Evolutionary conservation across 2,113 vertebrate genomes (phyloP).

Genomic region (Cyanocitta stelleri): DNA sequence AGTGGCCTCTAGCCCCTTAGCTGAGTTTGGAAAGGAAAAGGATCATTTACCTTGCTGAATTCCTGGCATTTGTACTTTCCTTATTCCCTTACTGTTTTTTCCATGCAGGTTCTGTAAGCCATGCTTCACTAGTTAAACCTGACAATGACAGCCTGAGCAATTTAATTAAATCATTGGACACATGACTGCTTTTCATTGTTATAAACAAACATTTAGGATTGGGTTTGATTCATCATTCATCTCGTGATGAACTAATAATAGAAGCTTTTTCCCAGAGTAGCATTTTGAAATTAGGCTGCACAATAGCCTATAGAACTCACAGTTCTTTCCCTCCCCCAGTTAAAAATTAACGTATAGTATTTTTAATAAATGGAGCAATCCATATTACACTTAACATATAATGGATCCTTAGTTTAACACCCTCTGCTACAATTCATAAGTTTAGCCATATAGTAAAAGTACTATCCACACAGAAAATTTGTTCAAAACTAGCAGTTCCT

Average conservation of each 20-base stretch:
- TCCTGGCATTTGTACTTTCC: not conserved
- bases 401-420: not conserved
- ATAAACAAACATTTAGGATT: constrained; percentile 26
- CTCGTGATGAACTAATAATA: constrained; percentile 56
- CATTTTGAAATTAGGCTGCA: constrained; percentile 36
- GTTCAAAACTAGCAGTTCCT: not conserved
- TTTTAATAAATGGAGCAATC: not conserved
- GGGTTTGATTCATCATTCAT: constrained; percentile 46
- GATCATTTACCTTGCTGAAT: not conserved
- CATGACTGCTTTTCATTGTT: constrained; percentile 21
- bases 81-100: not conserved
- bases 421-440: not conserved
- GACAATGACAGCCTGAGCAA: not conserved
- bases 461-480: not conserved
- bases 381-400: not conserved
- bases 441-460: not conserved
- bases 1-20: not conserved
- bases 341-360: not conserved
- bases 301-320: not conserved
- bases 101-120: not conserved
- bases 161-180: constrained; percentile 8
- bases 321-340: not conserved
- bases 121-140: constrained; percentile 1
- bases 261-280: constrained; percentile 1
- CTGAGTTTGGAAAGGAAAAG: not conserved